Base-by-base conservation (phyloP, 2,797 vertebrate species). In the Mycteria americana region DNA sequence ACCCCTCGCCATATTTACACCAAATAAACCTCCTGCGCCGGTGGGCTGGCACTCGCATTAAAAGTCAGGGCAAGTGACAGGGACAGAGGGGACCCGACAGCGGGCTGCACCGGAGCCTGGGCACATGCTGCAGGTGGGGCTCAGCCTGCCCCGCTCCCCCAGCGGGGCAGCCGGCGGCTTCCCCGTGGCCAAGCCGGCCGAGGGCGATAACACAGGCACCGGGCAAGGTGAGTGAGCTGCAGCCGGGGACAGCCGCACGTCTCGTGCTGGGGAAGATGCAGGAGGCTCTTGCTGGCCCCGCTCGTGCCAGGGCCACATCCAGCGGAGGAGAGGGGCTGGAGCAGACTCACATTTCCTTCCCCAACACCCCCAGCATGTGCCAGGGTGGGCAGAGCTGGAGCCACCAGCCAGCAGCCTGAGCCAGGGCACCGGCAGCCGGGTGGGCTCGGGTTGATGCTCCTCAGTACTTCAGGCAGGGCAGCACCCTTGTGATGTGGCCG, bases 1-100 rank as follows among this genome's bases (percentile, higher is more conserved):
- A 51, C 88, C 94, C 74, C 82, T 23, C 8, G 0, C 41, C 17
- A 33, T 97, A 24, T 97, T 97, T 97, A 97, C 95, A 92, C 88
- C 94, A 96, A 97, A 97, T 51, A 97, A 77, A 79, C 9, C 33
- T 85, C 65, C 31, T 23, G 28, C 6, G 60, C 84, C 2, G 0
- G 56, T 11, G 1, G 57, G 80, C 92, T 14, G 78, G 76, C 19
- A 16, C 73, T 77, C 33, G 0, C 90, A 70, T 91, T 90, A 88
- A 76, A 94, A 76, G 89, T 5, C 41, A 43, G 85, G 57, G 65
- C 74, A 23, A 67, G 65, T 12, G 88, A 3, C 3, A 0, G 73
- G 28, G 50, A 16, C 78, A 5, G 65, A 35, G 18, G 31, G 64
- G 48, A 70, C 5, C n/a, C 0, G 2, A 41, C 77, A 30, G 56